Conservation (phyloP, 2,888 invertebrate species). For the Apomyelois bistriatella region DNA sequence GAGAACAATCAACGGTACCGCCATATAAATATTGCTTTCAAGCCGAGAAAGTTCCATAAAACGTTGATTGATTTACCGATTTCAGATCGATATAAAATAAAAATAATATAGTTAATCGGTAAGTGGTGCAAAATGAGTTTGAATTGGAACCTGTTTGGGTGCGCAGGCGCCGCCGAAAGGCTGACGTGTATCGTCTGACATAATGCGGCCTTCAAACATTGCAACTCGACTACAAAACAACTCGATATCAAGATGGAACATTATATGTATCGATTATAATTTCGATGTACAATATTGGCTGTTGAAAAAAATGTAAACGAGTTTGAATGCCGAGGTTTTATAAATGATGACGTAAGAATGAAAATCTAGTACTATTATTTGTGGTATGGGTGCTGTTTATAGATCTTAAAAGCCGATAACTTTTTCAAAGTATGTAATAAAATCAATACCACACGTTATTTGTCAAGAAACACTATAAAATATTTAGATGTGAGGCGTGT, state of each 20-base stretch:
- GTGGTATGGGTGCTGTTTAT: too few relatives aligned
- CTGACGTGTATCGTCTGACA: slow-evolving; percentile 39
- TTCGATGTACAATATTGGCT: not conserved
- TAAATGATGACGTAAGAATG: too few relatives aligned
- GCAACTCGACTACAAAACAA: slow-evolving; percentile 18
- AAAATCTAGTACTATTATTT: too few relatives aligned
- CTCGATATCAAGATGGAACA: slow-evolving; percentile 11
- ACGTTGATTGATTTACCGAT: slow-evolving; percentile 5
- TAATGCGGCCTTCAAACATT: slow-evolving; percentile 42
- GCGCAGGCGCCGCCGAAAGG: slow-evolving; percentile 27
- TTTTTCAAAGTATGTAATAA: too few relatives aligned
- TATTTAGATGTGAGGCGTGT: too few relatives aligned
- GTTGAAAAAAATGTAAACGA: too few relatives aligned
- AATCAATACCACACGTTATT: too few relatives aligned
- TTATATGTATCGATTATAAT: not conserved
- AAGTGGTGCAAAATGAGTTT: slow-evolving; percentile 22
- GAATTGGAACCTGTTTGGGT: slow-evolving; percentile 35
- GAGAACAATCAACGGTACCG: not conserved
- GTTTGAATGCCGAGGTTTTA: too few relatives aligned
- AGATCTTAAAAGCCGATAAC: too few relatives aligned
- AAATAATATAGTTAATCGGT: not conserved
- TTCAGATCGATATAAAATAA: not conserved
- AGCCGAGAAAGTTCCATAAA: slow-evolving; percentile 9
- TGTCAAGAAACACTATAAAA: too few relatives aligned
- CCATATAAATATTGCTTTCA: not conserved